These are phyloP conservation scores for Zaprionus inermis DNA, from an alignment of 1,140 invertebrate species.

Conservation along the genomic window DNA sequence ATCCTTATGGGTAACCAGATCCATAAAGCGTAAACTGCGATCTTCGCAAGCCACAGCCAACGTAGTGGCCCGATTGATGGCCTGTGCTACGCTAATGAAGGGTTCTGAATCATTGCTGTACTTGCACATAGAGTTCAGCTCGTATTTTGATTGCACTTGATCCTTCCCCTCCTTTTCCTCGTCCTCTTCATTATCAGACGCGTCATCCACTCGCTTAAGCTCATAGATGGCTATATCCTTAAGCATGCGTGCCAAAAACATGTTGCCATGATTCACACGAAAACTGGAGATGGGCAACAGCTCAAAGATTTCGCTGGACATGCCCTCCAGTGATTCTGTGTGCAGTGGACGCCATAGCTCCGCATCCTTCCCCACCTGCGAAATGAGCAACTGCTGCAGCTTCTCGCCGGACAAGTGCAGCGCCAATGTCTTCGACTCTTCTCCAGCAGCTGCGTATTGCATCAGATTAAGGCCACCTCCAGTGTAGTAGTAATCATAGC, in stretches of 20 bases:
- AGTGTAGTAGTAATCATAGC: constrained; percentile 71
- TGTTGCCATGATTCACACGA: constrained; percentile 33
- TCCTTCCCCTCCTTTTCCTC: constrained; percentile 12
- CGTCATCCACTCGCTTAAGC: constrained; percentile 5
- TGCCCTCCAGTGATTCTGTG: constrained; percentile 7
- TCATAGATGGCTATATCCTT: constrained; percentile 59
- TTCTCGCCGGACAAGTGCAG: constrained; percentile 54
- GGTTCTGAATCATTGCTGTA: constrained; percentile 35
- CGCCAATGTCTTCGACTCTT: constrained; percentile 20
- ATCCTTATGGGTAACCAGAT: constrained; percentile 44
- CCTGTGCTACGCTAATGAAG: constrained; percentile 52
- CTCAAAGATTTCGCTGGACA: constrained; percentile 63
- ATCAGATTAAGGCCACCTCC: constrained; percentile 57
- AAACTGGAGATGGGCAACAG: constrained; percentile 41
- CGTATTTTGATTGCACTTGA: background rate
- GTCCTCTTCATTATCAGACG: background rate
- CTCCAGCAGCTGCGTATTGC: constrained; percentile 1
- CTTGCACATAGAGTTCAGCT: constrained; percentile 34
- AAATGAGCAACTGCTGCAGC: constrained; percentile 48
- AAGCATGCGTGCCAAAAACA: constrained; percentile 50
- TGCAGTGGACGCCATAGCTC: constrained; percentile 46
- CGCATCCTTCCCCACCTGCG: constrained; percentile 39
- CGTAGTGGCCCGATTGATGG: constrained; percentile 3
- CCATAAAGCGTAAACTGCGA: constrained; percentile 51
- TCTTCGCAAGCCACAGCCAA: constrained; percentile 61